Evolutionary conservation across 2,888 invertebrate genomes (phyloP).

Genomic region (Coremacera marginata): DNA sequence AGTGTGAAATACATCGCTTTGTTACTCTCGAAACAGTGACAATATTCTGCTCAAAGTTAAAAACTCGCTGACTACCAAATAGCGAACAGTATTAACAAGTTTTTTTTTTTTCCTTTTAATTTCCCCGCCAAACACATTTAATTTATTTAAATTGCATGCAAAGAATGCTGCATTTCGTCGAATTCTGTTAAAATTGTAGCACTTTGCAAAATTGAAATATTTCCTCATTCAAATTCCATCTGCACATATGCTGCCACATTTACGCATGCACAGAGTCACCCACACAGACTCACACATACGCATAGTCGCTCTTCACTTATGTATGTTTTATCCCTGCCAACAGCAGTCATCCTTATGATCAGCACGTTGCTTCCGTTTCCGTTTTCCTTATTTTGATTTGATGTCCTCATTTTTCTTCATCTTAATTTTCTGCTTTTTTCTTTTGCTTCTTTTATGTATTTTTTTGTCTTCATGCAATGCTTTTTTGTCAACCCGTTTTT

Average conservation of each 20-base stretch:
- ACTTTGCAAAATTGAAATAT: constrained; percentile 24
- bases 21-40: no score
- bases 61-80: no score
- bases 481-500: constrained; percentile 2
- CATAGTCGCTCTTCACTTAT: background rate
- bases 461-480: background rate
- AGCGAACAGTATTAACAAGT: no score
- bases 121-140: background rate
- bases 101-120: no score
- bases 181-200: constrained; percentile 8
- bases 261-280: background rate
- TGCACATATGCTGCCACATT: constrained; percentile 6
- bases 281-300: background rate
- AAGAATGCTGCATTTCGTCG: constrained; percentile 9
- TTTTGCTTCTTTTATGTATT: background rate
- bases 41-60: no score
- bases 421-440: background rate
- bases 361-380: background rate
- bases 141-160: constrained; percentile 16
- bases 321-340: background rate
- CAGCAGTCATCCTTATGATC: background rate
- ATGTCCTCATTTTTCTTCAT: background rate
- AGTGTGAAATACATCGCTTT: no score
- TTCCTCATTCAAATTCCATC: constrained; percentile 15
- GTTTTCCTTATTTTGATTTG: constrained; percentile 5